A percentile compares a stretch with the other conserved stretches of the same genome.
phyloP scores from a whole-genome alignment of 2,888 invertebrate species.

The Leptinotarsa tumamoca region DNA sequence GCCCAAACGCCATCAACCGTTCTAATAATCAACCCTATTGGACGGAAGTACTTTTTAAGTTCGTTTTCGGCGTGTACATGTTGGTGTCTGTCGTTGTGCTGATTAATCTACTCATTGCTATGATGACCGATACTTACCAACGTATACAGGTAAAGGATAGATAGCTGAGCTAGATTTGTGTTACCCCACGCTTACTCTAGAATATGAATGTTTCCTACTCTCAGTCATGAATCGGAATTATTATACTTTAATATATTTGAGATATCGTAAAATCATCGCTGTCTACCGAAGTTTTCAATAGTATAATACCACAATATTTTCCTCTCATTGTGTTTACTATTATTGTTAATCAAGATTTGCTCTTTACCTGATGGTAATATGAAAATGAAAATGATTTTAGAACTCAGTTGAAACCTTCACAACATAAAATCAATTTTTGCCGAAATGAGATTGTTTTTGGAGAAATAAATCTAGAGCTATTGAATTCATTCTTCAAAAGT shows the following conservation, averaged over 20 bases:
- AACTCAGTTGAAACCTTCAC: no score
- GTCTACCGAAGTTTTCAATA: no score
- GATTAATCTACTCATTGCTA: conserved; percentile 99
- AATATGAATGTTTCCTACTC: conserved; percentile 35
- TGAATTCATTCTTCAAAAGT: no score
- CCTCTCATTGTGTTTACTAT: no score
- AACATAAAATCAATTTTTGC: no score
- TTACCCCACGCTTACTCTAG: conserved; percentile 41
- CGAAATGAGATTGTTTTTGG: no score
- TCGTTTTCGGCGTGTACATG: conserved; percentile 95
- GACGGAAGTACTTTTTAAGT: conserved; percentile 89
- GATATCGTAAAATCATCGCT: neutral
- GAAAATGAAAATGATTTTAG: no score
- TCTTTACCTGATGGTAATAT: no score
- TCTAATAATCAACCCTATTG: conserved; percentile 76
- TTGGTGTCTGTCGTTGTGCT: conserved; percentile 98
- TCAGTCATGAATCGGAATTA: conserved; percentile 28
- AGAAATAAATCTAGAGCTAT: no score
- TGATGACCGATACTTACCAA: conserved; percentile 99
- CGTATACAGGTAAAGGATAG: conserved; percentile 87
- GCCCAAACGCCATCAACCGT: conserved; percentile 59
- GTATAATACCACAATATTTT: no score
- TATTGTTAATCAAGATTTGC: no score
- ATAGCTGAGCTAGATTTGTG: conserved; percentile 43
- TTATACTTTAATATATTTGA: neutral